Conservation (phyloP, 2,888 invertebrate species). For the Tanypteryx hageni region DNA sequence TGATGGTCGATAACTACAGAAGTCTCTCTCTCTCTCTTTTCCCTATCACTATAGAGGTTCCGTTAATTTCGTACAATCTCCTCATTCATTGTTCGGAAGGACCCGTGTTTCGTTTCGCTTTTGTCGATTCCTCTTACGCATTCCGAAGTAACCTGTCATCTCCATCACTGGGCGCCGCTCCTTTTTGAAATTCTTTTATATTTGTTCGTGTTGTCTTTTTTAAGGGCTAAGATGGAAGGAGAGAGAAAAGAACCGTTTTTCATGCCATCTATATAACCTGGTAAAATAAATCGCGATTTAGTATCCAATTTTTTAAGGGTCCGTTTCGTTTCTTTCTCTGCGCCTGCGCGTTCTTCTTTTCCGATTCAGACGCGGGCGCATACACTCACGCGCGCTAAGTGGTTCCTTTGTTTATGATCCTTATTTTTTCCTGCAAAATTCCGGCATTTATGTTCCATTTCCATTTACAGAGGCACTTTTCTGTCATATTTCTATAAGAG, state of each 20-base stretch:
- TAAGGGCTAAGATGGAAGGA: not conserved
- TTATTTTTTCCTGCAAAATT: not conserved
- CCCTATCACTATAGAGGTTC: too few relatives aligned
- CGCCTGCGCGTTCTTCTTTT: too few relatives aligned
- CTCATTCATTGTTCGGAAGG: not conserved
- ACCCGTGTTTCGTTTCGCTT: too few relatives aligned
- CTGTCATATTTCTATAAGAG: not conserved
- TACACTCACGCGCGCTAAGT: not conserved
- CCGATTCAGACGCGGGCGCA: not conserved
- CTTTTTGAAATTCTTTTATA: not conserved
- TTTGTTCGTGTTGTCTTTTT: not conserved
- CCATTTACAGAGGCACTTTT: conserved; percentile 11
- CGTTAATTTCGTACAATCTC: too few relatives aligned
- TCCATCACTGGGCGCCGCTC: not conserved
- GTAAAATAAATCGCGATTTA: too few relatives aligned
- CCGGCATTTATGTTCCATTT: not conserved
- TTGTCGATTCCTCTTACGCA: not conserved
- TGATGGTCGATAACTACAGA: too few relatives aligned
- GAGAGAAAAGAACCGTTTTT: not conserved
- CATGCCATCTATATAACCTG: not conserved
- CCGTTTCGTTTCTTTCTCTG: too few relatives aligned
- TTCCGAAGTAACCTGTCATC: not conserved
- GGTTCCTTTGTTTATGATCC: not conserved
- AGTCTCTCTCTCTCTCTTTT: too few relatives aligned
- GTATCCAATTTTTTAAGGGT: too few relatives aligned